A percentile compares a stretch with the other conserved stretches of the same genome.
phyloP scores from a whole-genome alignment of 2,113 vertebrate genomes.

The Rhodinocichla rosea region DNA sequence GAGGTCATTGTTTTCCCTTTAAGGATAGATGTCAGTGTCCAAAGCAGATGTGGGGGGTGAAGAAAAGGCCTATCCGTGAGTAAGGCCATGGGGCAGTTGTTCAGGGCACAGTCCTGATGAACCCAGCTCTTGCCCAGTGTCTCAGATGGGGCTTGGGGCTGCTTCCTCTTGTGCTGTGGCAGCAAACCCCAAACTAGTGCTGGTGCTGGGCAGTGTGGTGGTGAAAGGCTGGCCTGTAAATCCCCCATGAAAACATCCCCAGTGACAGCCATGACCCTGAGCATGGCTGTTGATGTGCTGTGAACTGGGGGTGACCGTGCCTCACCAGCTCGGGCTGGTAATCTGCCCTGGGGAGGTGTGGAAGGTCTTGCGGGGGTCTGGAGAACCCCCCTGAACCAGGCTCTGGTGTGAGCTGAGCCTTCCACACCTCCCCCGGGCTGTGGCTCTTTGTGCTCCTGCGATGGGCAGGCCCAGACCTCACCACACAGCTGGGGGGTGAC shows the following conservation, averaged over 20 bases:
- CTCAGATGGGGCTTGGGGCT: background rate
- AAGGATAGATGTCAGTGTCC: background rate
- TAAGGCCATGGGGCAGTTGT: background rate
- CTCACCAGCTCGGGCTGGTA: background rate
- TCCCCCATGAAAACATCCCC: background rate
- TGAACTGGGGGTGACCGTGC: rapidly evolving
- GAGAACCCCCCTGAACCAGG: background rate
- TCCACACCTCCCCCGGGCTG: background rate
- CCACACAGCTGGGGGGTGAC: background rate
- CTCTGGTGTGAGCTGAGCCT: background rate
- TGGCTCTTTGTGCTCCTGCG: rapidly evolving
- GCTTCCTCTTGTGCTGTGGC: background rate
- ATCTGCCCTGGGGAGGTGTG: background rate
- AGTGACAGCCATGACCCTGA: background rate
- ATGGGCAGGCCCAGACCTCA: background rate
- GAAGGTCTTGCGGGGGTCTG: background rate
- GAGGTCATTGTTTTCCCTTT: background rate
- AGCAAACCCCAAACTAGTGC: background rate
- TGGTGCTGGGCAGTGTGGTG: background rate
- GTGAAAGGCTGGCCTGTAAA: background rate
- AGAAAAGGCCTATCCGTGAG: rapidly evolving
- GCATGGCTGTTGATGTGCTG: background rate
- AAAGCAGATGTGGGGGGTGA: background rate
- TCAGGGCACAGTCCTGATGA: background rate
- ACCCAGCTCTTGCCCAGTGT: background rate